Base-by-base conservation (phyloP, 1,140 invertebrate genomes). In the Saccostrea cuccullata region DNA sequence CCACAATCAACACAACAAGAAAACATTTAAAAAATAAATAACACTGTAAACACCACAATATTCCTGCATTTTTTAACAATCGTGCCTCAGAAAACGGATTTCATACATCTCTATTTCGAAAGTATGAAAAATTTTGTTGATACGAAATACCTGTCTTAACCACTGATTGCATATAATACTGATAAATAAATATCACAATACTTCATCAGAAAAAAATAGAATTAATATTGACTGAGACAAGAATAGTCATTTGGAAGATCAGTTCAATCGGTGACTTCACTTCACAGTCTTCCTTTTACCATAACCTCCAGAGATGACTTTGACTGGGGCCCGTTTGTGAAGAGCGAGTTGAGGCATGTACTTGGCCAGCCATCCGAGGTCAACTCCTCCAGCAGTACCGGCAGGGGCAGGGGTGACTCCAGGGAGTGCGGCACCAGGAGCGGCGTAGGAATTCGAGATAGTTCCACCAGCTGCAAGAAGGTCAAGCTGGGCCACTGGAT, bases 41-140 rank as follows among this genome's bases (percentile, higher is more conserved):
- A 77, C 70, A 77, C 30, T 5, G 30, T 30, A 23, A 77, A 77
- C 70, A 77, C 70, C 70, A 77, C 70, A 77, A 77, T 30, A 77
- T 77, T 77, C 70, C 70, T 77, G 70, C 70, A 77, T 12, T 77
- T 77, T 36, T 36, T 8, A 23, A 77, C 70, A 77, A 13, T 36
- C 70, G 70, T 77, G 26, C 15, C 70, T 17, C 70, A 77, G 70
- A 77, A 77, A 26, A 77, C 70, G 70, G 70, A 77, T 77, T 77
- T 77, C 70, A 77, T 77, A 77, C 70, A 77, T 77, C 11, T 77
- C 70, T 77, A 26, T 64, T 30, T 77, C 70, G 70, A 77, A 77
- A 77, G 70, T 77, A 77, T 77, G 70, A 77, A 77, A 67, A 77
- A 64, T 64, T 60, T 60, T 47, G 47, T 60, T 64, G 58, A 64